These are phyloP conservation scores for Sebastes vulpes DNA, from an alignment of 2,797 vertebrate genomes.

Conservation along the genomic window DNA sequence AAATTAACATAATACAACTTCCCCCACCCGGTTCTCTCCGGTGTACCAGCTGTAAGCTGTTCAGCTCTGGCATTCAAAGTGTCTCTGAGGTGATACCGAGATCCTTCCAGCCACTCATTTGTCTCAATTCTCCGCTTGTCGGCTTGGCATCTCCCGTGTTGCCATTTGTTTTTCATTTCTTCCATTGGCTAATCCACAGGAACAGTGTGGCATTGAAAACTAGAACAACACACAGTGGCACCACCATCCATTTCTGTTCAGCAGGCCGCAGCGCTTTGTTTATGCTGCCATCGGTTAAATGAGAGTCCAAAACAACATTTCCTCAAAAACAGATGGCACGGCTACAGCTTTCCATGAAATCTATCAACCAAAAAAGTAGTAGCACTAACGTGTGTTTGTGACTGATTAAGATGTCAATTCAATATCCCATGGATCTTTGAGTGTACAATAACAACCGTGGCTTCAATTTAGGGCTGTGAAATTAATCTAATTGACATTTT, in stretches of 20 bases:
- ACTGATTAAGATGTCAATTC: neutral
- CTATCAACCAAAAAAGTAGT: neutral
- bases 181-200: constrained; percentile 2
- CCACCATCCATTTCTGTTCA: neutral
- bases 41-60: constrained; percentile 10
- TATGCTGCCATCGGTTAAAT: neutral
- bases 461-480: neutral
- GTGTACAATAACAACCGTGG: neutral
- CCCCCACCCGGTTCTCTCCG: neutral
- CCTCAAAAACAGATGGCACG: constrained; percentile 18
- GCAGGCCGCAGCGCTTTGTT: neutral
- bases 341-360: constrained; percentile 38
- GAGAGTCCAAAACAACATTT: constrained; percentile 31
- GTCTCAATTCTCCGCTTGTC: constrained; percentile 9
- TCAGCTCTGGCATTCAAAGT: constrained; percentile 3
- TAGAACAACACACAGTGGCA: constrained; percentile 13
- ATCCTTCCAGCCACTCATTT: neutral
- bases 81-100: constrained; percentile 16
- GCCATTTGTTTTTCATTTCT: constrained; percentile 32
- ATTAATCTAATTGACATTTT: accelerated
- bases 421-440: neutral
- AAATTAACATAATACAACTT: constrained; percentile 15
- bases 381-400: constrained; percentile 3
- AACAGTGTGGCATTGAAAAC: constrained; percentile 8
- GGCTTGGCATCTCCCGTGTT: neutral